A percentile compares a stretch with the other conserved stretches of the same genome.
These are phyloP conservation scores for Macrotis lagotis DNA, from an alignment of 2,113 vertebrate species.

Conservation along the genomic window DNA sequence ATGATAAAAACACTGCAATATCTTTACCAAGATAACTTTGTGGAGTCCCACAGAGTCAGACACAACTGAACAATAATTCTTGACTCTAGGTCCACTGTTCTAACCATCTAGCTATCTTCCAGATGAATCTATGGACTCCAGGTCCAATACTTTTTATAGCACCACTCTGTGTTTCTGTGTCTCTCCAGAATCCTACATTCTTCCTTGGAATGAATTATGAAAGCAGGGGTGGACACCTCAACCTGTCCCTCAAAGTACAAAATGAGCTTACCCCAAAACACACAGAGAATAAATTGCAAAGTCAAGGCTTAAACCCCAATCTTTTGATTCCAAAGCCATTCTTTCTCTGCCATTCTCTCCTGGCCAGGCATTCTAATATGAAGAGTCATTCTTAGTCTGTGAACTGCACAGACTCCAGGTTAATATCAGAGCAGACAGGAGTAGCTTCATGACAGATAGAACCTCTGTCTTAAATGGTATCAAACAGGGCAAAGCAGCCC, in stretches of 20 bases:
- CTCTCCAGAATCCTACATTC: neutral
- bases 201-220: neutral
- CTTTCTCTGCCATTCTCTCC: neutral
- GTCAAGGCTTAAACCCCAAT: neutral
- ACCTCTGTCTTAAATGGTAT: neutral
- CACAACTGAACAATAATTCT: neutral
- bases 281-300: neutral
- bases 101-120: no score
- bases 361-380: neutral
- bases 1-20: neutral
- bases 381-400: neutral
- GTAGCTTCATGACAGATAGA: neutral
- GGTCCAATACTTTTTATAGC: neutral
- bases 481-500: neutral
- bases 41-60: neutral
- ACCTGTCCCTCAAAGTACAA: neutral
- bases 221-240: neutral
- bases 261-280: neutral
- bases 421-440: neutral
- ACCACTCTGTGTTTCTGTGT: neutral
- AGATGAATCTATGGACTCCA: neutral
- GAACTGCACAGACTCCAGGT: neutral
- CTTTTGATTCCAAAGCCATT: neutral
- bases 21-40: neutral
- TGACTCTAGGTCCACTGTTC: neutral